phyloP scores from a whole-genome alignment of 1,140 invertebrate genomes.

The Orchesella cincta region DNA sequence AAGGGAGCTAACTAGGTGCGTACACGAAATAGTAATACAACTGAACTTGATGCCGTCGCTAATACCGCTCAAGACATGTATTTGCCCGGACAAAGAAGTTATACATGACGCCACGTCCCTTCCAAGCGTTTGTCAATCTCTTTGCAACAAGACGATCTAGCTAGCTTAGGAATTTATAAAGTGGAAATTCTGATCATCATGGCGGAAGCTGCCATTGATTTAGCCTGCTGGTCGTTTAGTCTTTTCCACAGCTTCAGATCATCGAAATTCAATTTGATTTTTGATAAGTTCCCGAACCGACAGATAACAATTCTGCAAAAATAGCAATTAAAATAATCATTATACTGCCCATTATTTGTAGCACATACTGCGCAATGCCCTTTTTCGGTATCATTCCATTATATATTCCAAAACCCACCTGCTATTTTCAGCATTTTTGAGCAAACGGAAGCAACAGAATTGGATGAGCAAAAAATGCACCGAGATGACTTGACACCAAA shows the following conservation, averaged over 20 bases:
- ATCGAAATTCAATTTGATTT: constrained; percentile 17
- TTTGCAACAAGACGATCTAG: constrained; percentile 34
- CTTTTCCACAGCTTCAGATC: constrained; percentile 34
- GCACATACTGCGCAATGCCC: too few species aligned
- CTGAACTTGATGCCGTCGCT: background rate
- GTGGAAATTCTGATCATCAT: constrained; percentile 55
- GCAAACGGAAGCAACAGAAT: background rate
- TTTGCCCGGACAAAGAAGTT: constrained; percentile 29
- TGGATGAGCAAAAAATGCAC: constrained; percentile 73
- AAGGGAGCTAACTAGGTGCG: background rate
- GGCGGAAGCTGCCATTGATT: background rate
- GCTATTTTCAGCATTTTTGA: constrained; percentile 22
- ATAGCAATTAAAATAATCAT: background rate
- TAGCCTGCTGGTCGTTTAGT: too few species aligned
- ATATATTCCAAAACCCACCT: background rate
- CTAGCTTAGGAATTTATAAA: constrained; percentile 49
- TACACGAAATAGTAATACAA: background rate
- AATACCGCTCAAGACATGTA: constrained; percentile 28
- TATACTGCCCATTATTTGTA: background rate
- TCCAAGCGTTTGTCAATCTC: constrained; percentile 31
- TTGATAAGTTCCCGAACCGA: background rate
- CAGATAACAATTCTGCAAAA: constrained; percentile 31
- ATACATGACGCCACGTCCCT: constrained; percentile 16
- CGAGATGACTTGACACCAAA: constrained; percentile 77
- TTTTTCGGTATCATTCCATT: background rate